phyloP scores from a whole-genome alignment of 2,113 vertebrate species.

The Psophia crepitans region DNA sequence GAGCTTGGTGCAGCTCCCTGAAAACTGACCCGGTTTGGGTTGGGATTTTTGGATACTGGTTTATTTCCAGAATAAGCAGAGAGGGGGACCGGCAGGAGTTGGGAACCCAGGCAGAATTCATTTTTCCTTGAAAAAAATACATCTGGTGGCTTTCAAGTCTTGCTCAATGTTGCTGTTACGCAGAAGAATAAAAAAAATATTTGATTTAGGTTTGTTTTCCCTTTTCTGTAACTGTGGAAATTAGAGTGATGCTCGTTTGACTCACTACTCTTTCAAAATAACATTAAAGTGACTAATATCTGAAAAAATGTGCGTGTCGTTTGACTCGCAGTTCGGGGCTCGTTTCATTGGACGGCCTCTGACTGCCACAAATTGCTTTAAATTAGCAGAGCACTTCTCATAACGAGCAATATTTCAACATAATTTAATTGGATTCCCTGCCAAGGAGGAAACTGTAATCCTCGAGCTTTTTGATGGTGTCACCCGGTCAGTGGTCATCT shows the following conservation, averaged over 20 bases:
- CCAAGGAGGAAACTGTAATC: background rate
- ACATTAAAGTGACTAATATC: conserved; percentile 7
- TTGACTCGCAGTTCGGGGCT: background rate
- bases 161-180: background rate
- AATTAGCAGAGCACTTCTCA: background rate
- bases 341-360: background rate
- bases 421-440: background rate
- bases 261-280: conserved; percentile 27
- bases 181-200: background rate
- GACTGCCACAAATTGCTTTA: background rate
- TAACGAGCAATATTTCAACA: background rate
- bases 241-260: conserved; percentile 10
- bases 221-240: conserved; percentile 25
- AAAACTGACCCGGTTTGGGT: background rate
- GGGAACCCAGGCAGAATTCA: background rate
- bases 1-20: background rate
- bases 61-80: background rate
- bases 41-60: background rate
- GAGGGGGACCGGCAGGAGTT: background rate
- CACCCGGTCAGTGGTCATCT: background rate
- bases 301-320: background rate
- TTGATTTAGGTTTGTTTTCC: conserved; percentile 46
- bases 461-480: background rate
- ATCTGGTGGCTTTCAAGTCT: background rate
- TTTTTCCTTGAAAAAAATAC: background rate